Conservation (phyloP, 2,113 vertebrate genomes). For the Callipepla squamata region DNA sequence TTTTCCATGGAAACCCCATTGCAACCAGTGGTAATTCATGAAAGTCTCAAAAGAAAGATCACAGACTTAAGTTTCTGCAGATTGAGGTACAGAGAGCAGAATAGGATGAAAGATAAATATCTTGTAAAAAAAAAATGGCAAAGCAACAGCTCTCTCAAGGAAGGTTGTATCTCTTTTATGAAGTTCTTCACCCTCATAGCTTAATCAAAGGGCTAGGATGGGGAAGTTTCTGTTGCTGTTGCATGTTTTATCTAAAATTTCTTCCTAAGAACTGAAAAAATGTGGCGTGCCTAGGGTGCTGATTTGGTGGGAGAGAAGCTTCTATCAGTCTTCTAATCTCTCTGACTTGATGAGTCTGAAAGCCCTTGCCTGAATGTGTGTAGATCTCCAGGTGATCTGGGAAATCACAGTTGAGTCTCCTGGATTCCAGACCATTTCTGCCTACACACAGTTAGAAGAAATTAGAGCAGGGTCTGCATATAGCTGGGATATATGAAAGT, state of each 20-base stretch:
- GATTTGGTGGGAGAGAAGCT: background rate
- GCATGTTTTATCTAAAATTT: background rate
- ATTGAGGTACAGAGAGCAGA: background rate
- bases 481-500: background rate
- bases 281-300: background rate
- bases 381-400: background rate
- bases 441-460: background rate
- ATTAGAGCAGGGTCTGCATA: background rate
- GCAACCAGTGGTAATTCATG: background rate
- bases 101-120: background rate
- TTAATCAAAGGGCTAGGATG: background rate
- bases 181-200: accelerated
- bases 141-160: background rate
- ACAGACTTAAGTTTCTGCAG: background rate
- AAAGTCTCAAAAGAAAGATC: background rate
- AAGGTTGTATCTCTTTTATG: background rate
- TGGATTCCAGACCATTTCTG: background rate
- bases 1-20: background rate
- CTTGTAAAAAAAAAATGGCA: background rate
- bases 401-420: background rate
- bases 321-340: background rate
- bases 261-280: background rate
- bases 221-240: background rate
- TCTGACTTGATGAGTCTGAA: background rate
- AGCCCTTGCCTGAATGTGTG: background rate